These are phyloP conservation scores for Eupithecia subumbrata DNA, from an alignment of 2,888 invertebrate genomes.

Conservation along the genomic window DNA sequence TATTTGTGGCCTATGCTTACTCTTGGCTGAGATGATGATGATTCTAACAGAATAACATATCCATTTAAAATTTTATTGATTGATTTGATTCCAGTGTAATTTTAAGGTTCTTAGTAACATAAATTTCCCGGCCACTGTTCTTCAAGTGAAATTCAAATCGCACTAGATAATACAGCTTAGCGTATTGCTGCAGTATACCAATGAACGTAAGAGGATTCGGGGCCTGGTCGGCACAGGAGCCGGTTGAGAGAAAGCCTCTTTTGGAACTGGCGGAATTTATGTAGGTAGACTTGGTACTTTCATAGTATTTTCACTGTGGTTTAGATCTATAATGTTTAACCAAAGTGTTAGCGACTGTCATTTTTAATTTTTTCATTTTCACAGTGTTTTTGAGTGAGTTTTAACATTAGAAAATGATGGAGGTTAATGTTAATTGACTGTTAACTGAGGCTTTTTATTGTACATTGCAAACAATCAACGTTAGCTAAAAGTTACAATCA, in stretches of 20 bases:
- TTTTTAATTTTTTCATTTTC: background rate
- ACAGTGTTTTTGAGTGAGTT: background rate
- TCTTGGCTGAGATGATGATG: too few species aligned
- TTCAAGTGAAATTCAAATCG: slow-evolving; percentile 42
- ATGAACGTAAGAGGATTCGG: slow-evolving; percentile 42
- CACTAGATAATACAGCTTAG: slow-evolving; percentile 36
- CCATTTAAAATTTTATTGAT: too few species aligned
- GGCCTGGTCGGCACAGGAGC: background rate
- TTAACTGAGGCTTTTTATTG: background rate
- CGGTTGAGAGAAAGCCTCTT: slow-evolving; percentile 4
- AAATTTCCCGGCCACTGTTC: slow-evolving; percentile 6
- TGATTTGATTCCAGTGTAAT: background rate
- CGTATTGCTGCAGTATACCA: slow-evolving; percentile 42
- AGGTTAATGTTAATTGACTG: too few species aligned
- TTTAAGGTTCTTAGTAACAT: background rate
- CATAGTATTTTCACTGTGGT: background rate
- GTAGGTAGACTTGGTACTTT: background rate
- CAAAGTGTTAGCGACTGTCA: background rate
- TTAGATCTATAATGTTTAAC: background rate
- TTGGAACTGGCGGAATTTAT: background rate
- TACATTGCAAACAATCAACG: background rate
- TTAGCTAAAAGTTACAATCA: too few species aligned
- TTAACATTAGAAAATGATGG: background rate
- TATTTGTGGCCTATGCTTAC: background rate
- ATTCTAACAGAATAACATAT: too few species aligned